Conservation (phyloP, 2,113 vertebrate species). For the Oceanites oceanicus region DNA sequence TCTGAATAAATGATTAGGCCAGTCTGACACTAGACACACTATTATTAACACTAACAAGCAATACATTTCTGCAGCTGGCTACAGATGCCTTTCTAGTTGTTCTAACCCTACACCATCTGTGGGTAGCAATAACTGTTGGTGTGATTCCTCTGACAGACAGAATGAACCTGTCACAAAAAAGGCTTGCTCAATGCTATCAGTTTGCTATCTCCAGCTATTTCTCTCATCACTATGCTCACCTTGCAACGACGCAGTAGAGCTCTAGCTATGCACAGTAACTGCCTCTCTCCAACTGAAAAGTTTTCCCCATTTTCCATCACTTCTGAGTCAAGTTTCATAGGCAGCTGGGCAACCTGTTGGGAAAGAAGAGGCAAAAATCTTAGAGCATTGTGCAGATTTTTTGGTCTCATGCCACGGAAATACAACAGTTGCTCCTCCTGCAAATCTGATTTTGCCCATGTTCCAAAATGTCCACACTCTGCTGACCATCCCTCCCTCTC, state of each 20-base stretch:
- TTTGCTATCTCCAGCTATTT: not conserved
- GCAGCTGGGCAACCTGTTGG: conserved; percentile 86
- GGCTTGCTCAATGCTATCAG: not conserved
- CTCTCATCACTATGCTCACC: conserved; percentile 61
- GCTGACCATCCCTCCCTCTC: not conserved
- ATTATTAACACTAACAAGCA: not conserved
- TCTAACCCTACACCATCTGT: not conserved
- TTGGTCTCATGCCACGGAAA: not conserved
- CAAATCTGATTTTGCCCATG: not conserved
- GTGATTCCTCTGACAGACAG: not conserved
- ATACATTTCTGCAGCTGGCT: not conserved
- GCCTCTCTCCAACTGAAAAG: conserved; percentile 91
- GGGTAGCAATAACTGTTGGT: not conserved
- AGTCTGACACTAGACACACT: not conserved
- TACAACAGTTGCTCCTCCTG: not conserved
- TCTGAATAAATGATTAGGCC: not conserved
- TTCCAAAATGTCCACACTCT: not conserved
- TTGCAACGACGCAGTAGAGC: conserved; percentile 88
- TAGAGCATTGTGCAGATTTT: not conserved
- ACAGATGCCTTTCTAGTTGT: not conserved
- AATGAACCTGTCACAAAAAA: not conserved
- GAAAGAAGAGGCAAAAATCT: not conserved
- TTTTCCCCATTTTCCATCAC: conserved; percentile 94
- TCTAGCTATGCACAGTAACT: conserved; percentile 88
- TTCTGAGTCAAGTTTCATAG: conserved; percentile 90